Evolutionary conservation across 1,140 invertebrate genomes (phyloP), one percentile per base, ranked within the genome.

Genomic region (Spodoptera litura): DNA sequence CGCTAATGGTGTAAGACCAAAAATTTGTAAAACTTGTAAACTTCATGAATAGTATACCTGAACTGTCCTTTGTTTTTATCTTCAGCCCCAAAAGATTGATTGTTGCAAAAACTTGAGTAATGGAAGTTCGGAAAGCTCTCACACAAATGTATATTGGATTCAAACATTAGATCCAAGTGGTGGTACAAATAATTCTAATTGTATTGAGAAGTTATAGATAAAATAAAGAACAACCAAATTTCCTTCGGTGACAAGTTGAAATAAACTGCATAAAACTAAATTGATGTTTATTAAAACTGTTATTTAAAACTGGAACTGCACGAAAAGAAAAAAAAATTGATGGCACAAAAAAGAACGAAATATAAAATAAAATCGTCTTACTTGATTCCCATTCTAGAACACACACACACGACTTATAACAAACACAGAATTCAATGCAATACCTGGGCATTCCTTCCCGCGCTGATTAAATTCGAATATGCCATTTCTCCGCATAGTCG

Each of bases 381-480:
- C 81, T 73, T 82, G 49, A 82, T 75, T 35, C 81, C 81, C 81
- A 82, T 82, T 71, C 64, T 15, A 52, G 35, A 49, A 62, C 56
- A 78, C 75, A 78, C 52, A 56, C 52, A 56, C 74, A 53, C 68
- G 64, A 62, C 62, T 55, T 11, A 55, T 53, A 79, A 81, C 62
- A 78, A 79, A 79, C 62, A 81, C 82, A 81, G 38, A 78, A 64
- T 53, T 64, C 62, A 77, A 73, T 38, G 68, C 72, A 80, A 77
- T 80, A 78, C 72, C 78, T 78, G 64, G 59, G 66, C 77, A 80
- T 80, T 61, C 74, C 62, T 72, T 75, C 75, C 66, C 68, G 56
- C 80, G 72, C 80, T 72, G 82, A 86, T 83, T 84, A 83, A 82
- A 87, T 86, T 87, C 80, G 76, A 85, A 87, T 88, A 84, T 83